Base-by-base conservation (phyloP, 2,797 vertebrate species). In the Peromyscus eremicus region DNA sequence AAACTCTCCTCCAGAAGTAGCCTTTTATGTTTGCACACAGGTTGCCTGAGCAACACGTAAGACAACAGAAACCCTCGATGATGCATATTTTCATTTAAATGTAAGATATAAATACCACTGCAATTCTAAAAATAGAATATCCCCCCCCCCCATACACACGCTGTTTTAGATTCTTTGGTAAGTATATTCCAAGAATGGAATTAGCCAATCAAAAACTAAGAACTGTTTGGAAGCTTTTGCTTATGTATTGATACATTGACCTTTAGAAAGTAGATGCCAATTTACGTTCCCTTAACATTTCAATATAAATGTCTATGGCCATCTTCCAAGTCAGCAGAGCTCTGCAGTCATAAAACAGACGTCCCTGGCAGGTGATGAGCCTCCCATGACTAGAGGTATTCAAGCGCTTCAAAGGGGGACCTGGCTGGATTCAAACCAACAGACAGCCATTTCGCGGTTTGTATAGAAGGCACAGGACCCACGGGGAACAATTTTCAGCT, bases 61-160 rank as follows among this genome's bases (percentile, higher is more conserved):
- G 83, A 52, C 8, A 83, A 86, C 43, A 43, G 55, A 94, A 62
- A 83, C 86, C 2, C 46, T 79, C 83, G 83, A 83, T 83, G 40
- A 57, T 29, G 29, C 29, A 55, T 57, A 49, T 52, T 57, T 66
- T 81, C 73, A 49, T 86, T 77, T 92, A 68, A 52, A 70, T 4
- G 16, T 62, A 92, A 75, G 66, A n/a, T 84, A 62, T 14, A 86
- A 68, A 89, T 49, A 64, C 52, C 7, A 37, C 13, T 83, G 21
- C 23, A 77, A 73, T 86, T 81, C 68, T 90, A 91, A 94, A 96
- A 71, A 40, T 81, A 49, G 57, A 76, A 80, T 37, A 75, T 6
- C 49, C 70, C 27, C 29, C 7, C 6, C 57, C 43, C 57, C 3
- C 6, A 8, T 12, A 40, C 21, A 75, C 37, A 25, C 0, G 21